phyloP scores from a whole-genome alignment of 2,113 vertebrate genomes.

The Balaeniceps rex region DNA sequence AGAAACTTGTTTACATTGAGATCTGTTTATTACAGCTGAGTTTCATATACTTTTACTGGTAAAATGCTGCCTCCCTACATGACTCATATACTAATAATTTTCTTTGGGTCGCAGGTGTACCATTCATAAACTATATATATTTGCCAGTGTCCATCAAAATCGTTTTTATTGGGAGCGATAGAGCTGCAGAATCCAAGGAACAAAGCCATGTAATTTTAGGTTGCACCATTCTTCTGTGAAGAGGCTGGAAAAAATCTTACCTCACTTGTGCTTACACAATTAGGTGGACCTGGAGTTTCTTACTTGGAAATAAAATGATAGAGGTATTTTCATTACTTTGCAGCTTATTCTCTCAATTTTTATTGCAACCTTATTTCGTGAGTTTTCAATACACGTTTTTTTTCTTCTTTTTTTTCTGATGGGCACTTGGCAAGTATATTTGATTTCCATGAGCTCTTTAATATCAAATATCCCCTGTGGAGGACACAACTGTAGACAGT shows the following conservation, averaged over 20 bases:
- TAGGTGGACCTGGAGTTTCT: not conserved
- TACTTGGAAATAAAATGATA: not conserved
- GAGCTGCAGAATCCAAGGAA: not conserved
- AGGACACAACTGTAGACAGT: not conserved
- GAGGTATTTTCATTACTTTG: not conserved
- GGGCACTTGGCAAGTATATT: not conserved
- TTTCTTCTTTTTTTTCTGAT: not conserved
- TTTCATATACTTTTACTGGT: not conserved
- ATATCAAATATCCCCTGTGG: not conserved
- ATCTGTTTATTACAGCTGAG: not conserved
- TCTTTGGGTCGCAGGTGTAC: not conserved
- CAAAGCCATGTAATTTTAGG: not conserved
- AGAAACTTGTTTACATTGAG: not conserved
- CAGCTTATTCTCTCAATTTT: not conserved
- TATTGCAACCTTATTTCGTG: not conserved
- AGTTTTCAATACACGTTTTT: not conserved
- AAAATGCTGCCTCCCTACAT: not conserved
- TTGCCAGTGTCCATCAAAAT: conserved; percentile 17
- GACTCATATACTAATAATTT: not conserved
- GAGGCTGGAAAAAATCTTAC: not conserved
- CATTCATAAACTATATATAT: not conserved
- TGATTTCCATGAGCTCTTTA: not conserved
- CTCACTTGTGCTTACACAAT: not conserved
- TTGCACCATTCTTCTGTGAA: not conserved
- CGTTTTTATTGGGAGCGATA: not conserved